Conservation (phyloP, 2,113 vertebrate genomes). For the Brachyhypopomus occidentalis region DNA sequence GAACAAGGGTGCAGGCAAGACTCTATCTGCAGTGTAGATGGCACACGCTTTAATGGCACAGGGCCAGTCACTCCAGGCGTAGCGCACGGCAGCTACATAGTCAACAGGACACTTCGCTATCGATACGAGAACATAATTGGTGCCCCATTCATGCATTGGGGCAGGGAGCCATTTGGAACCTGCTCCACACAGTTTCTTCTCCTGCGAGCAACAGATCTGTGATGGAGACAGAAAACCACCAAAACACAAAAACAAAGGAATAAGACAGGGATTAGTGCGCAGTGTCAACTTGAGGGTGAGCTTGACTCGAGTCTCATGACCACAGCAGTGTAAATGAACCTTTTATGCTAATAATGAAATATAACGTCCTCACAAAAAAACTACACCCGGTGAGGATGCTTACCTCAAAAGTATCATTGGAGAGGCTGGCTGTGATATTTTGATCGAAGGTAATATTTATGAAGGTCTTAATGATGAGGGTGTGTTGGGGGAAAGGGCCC, state of each 20-base stretch:
- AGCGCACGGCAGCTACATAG: conserved; percentile 73
- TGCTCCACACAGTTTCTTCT: background rate
- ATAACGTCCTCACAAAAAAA: background rate
- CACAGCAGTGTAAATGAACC: background rate
- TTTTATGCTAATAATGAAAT: background rate
- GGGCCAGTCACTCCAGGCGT: conserved; percentile 89
- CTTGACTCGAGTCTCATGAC: too few relatives aligned
- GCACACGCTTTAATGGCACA: conserved; percentile 84
- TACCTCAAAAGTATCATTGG: conserved; percentile 79
- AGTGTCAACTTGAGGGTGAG: background rate
- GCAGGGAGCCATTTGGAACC: conserved; percentile 71
- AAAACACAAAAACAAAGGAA: background rate
- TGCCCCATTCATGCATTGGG: conserved; percentile 48
- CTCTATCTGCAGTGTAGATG: conserved; percentile 73
- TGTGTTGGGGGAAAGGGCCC: conserved; percentile 78
- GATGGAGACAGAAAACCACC: background rate
- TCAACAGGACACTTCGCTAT: conserved; percentile 51
- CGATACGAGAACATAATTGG: conserved; percentile 63
- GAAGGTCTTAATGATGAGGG: conserved; percentile 42
- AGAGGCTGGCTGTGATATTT: conserved; percentile 60
- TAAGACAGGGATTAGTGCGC: background rate
- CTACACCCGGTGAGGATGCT: background rate
- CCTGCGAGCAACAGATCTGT: conserved; percentile 79
- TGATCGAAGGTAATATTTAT: conserved; percentile 79
- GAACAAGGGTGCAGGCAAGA: conserved; percentile 85